Percentiles rank a stretch among this genome's conserved stretches.
phyloP scores from a whole-genome alignment of 2,888 invertebrate species.

The Gibbula magus region DNA sequence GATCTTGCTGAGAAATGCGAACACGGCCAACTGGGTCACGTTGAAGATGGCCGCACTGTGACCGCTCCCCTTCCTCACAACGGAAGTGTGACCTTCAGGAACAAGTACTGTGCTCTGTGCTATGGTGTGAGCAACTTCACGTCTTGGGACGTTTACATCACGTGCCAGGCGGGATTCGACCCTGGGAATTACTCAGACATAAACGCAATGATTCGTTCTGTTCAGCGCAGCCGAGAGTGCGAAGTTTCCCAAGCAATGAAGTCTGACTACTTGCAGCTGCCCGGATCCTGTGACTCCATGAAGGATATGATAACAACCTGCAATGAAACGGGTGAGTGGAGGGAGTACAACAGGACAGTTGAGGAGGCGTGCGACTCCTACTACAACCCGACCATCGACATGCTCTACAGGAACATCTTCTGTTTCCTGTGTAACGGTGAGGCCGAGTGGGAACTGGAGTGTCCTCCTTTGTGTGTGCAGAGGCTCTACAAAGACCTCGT shows the following conservation, averaged over 20 bases:
- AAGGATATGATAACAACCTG: not conserved
- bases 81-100: not conserved
- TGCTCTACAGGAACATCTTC: constrained; percentile 5
- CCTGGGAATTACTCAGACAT: not conserved
- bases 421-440: not conserved
- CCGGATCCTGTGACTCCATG: not conserved
- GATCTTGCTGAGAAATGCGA: constrained; percentile 1
- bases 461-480: not conserved
- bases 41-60: not conserved
- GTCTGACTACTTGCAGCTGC: not conserved
- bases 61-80: not conserved
- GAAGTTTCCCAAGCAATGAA: not conserved
- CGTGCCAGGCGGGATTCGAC: not conserved
- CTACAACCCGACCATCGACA: not conserved
- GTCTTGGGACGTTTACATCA: not conserved
- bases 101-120: constrained; percentile 7
- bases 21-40: not conserved
- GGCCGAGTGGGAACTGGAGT: not conserved
- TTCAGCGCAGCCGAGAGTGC: not conserved
- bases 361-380: constrained; percentile 5
- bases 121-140: not conserved
- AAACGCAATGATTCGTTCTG: not conserved
- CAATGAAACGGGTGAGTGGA: not conserved
- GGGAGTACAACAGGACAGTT: not conserved
- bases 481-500: not conserved